Base-by-base conservation (phyloP, 2,888 invertebrate genomes). In the Phyllotreta cruciferae region DNA sequence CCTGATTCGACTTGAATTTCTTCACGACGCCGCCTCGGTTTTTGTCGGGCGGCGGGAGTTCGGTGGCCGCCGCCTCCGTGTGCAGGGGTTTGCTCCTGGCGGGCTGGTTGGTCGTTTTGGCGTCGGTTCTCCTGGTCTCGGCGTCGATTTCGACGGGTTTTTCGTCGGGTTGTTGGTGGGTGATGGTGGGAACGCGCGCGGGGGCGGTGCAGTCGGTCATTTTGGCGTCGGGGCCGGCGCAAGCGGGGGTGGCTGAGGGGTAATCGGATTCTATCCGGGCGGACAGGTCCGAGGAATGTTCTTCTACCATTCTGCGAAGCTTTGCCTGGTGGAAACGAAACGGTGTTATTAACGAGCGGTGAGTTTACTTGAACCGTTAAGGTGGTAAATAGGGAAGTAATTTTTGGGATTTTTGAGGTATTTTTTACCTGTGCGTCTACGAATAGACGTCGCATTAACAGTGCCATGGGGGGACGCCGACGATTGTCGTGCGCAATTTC, bases 381-480 rank as follows among this genome's bases (percentile, higher is more conserved):
- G 45, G 47, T 47, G 24, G 10, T 11, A 44, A 44, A 14, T 44
- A 11, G 10, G 14, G 9, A 10, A 13, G 44, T 44, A 38, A 38
- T 38, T 38, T 6, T 38, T 38, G 38, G 8, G 8, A 50, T 34
- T 50, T 6, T 50, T 1, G 11, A 2, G 9, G 24, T 47, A 47
- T 47, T 47, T 47, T 53, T 83, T 81, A 91, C 90, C 88, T 92
- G 92, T 83, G 92, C 92, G 87, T 93, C 92, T 82, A 90, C 87
- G 80, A 93, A 86, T 82, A 93, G 90, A 80, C 90, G 89, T 83
- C 91, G 88, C 89, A 93, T 92, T 84, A 93, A 88, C 84, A 93
- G 88, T 84, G 90, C 90, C 90, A 92, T 89, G 85, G 90, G 88
- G 85, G 90, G 86, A 85, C 88, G 85, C 83, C 87, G 84, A 82